phyloP scores from a whole-genome alignment of 2,888 invertebrate genomes.

The Synanthedon myopaeformis region DNA sequence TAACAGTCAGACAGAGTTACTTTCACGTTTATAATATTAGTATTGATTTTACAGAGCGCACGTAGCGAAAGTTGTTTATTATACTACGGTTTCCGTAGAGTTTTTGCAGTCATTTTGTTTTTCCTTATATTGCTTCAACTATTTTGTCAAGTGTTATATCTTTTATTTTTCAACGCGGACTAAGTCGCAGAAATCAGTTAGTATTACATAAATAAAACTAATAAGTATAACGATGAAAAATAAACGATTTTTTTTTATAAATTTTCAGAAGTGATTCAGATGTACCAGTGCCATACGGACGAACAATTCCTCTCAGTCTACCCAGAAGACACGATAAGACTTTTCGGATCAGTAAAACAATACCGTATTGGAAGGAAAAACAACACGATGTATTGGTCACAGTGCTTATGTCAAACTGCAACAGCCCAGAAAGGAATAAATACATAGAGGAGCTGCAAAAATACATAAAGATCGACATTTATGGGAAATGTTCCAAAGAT shows the following conservation, averaged over 20 bases:
- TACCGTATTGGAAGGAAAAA: constrained; percentile 55
- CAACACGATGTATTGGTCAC: constrained; percentile 53
- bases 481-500: constrained; percentile 63
- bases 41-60: no score
- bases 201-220: no score
- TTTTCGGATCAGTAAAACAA: constrained; percentile 15
- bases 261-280: constrained; percentile 72
- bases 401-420: constrained; percentile 72
- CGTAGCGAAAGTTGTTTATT: no score
- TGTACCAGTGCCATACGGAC: constrained; percentile 76
- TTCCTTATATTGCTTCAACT: no score
- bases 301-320: constrained; percentile 45
- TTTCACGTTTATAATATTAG: no score
- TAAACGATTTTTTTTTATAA: background rate
- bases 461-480: constrained; percentile 69
- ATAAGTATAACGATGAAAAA: background rate
- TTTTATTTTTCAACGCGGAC: background rate
- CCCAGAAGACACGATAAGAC: constrained; percentile 11
- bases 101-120: no score
- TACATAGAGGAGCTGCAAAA: constrained; percentile 68
- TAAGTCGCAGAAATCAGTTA: no score
- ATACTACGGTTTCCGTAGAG: no score
- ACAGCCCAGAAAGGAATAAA: constrained; percentile 52
- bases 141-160: no score
- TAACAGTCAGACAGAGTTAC: no score